Base-by-base conservation (phyloP, 2,888 invertebrate species). In the Scaptomyza reducta region DNA sequence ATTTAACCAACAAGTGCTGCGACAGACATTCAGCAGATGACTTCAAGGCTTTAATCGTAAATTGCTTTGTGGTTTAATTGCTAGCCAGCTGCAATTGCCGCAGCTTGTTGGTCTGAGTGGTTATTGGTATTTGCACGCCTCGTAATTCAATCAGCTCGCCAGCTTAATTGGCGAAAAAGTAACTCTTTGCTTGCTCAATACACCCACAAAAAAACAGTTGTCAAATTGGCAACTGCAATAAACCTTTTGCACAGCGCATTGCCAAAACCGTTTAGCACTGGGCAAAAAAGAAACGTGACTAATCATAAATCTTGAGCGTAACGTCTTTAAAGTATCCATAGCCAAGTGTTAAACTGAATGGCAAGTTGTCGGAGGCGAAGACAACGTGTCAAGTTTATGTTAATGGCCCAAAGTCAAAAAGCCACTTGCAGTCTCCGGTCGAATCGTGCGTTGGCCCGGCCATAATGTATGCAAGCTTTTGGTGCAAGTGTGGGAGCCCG, bases 321-420 rank as follows among this genome's bases (percentile, higher is more conserved):
- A 66, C 65, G 62, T 61, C 56, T 60, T 60, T 53, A 47, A 38
- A 46, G 50, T 51, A 56, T 46, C 60, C 44, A 59, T 72, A 45
- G 50, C 56, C 63, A 29, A 74, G 77, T 62, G 81, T 54, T 74
- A 73, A 73, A 60, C 74, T 57, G 54, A 6, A 58, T 73, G 73
- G 49, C 77, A 73, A 62, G 14, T 16, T 60, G 40, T 49, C 74
- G 45, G 77, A 59, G 63, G 76, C 77, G 75, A 18, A 49, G 65
- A 65, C 72, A 73, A 79, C 80, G 77, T 82, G 86, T 82, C 82
- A 82, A 86, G 86, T 77, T 72, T 71, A 75, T 72, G 78, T 78
- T 87, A 84, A 88, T 80, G 73, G 82, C 72, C 64, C 63, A 76
- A 66, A 87, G 76, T 80, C 79, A 63, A 70, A 65, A 73, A 47